Conservation (phyloP, 2,888 invertebrate species). For the Galerucella calmariensis region DNA sequence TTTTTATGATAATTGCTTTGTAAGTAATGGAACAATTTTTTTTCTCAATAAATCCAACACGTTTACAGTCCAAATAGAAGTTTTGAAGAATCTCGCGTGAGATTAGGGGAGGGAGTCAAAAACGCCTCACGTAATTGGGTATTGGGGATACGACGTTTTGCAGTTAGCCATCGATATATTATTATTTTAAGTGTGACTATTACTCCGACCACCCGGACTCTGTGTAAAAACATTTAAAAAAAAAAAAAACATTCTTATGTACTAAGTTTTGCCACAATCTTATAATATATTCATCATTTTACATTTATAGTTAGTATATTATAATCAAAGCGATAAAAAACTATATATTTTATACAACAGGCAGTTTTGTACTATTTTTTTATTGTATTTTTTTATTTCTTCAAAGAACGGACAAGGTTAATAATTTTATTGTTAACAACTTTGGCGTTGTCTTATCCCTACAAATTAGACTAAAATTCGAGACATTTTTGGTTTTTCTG, state of each 20-base stretch:
- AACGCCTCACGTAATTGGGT: too few relatives aligned
- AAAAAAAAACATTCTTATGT: background rate
- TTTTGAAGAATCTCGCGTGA: too few relatives aligned
- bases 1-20: too few relatives aligned
- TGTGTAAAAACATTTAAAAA: background rate
- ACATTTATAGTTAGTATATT: background rate
- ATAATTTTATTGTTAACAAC: too few relatives aligned
- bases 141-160: too few relatives aligned
- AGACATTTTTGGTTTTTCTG: background rate
- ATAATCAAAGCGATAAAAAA: background rate
- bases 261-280: background rate
- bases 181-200: background rate
- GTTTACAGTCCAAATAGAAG: too few relatives aligned
- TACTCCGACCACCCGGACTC: background rate
- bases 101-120: too few relatives aligned
- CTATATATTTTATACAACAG: constrained; percentile 5
- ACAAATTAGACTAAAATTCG: background rate
- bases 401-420: background rate
- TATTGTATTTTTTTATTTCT: background rate
- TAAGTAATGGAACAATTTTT: too few relatives aligned
- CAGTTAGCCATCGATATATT: too few relatives aligned
- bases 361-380: constrained; percentile 1
- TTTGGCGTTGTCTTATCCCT: background rate
- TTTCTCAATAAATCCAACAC: too few relatives aligned
- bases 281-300: background rate